These are phyloP conservation scores for Chrysolina oricalcia DNA, from an alignment of 2,888 invertebrate species.

Conservation along the genomic window DNA sequence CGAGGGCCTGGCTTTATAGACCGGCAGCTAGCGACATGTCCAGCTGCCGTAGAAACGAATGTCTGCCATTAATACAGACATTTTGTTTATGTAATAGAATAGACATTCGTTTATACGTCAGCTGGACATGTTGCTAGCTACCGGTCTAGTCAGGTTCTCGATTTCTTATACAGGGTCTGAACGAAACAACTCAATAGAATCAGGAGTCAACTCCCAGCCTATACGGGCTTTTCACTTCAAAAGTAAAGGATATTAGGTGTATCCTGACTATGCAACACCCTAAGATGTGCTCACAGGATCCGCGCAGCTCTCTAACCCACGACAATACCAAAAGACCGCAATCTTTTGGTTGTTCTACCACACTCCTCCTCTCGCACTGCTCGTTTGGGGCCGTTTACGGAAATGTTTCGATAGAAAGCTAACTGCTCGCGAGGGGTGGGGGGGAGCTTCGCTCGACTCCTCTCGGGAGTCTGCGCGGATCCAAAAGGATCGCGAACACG, in stretches of 20 bases:
- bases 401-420: neutral
- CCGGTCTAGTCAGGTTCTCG: neutral
- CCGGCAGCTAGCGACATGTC: too few species aligned
- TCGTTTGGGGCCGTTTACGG: neutral
- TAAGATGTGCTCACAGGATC: constrained; percentile 27
- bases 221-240: constrained; percentile 29
- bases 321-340: neutral
- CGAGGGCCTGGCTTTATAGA: neutral
- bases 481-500: neutral
- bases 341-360: neutral
- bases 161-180: neutral
- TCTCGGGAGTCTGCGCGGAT: neutral
- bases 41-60: too few species aligned
- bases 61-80: too few species aligned
- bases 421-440: neutral
- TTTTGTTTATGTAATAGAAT: too few species aligned
- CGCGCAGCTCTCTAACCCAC: constrained; percentile 29
- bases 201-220: neutral
- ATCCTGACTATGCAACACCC: constrained; percentile 36
- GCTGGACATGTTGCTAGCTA: too few species aligned
- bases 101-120: too few species aligned
- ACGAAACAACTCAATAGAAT: neutral
- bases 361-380: constrained; percentile 17
- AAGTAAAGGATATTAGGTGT: constrained; percentile 27
- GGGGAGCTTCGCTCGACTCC: neutral